These are phyloP conservation scores for Hestina assimilis DNA, from an alignment of 1,140 invertebrate species.

Conservation along the genomic window DNA sequence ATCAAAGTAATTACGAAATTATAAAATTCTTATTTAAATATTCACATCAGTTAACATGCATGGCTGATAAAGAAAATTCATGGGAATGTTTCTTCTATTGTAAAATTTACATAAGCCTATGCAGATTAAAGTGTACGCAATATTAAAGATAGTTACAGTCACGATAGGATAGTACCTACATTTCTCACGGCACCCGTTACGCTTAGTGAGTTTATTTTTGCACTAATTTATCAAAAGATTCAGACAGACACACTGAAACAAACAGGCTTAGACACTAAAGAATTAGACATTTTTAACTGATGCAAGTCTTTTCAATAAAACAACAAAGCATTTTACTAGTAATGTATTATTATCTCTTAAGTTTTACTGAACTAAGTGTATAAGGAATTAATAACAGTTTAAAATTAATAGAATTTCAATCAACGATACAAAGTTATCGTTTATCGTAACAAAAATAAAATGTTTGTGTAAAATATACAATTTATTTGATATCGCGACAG, in stretches of 20 bases:
- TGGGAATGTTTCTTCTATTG: conserved; percentile 19
- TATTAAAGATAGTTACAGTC: conserved; percentile 13
- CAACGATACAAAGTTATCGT: not conserved
- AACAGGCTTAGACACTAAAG: too few relatives aligned
- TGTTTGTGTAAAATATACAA: not conserved
- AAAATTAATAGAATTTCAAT: not conserved
- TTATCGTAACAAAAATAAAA: not conserved
- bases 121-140: conserved; percentile 18
- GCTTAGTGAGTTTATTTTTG: conserved; percentile 10
- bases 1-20: not conserved
- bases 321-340: too few relatives aligned
- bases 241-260: too few relatives aligned
- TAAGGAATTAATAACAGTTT: not conserved
- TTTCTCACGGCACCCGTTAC: conserved; percentile 24
- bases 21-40: not conserved
- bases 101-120: conserved; percentile 24
- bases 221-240: conserved; percentile 3
- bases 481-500: conserved; percentile 8
- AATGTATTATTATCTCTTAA: too few relatives aligned
- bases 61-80: conserved; percentile 11
- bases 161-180: conserved; percentile 5
- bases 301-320: too few relatives aligned
- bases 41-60: conserved; percentile 4
- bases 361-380: too few relatives aligned
- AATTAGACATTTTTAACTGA: too few relatives aligned